Percentiles rank a stretch among this genome's conserved stretches.
These are phyloP conservation scores for Hylaeus volcanicus DNA, from an alignment of 1,140 invertebrate genomes.

Conservation along the genomic window DNA sequence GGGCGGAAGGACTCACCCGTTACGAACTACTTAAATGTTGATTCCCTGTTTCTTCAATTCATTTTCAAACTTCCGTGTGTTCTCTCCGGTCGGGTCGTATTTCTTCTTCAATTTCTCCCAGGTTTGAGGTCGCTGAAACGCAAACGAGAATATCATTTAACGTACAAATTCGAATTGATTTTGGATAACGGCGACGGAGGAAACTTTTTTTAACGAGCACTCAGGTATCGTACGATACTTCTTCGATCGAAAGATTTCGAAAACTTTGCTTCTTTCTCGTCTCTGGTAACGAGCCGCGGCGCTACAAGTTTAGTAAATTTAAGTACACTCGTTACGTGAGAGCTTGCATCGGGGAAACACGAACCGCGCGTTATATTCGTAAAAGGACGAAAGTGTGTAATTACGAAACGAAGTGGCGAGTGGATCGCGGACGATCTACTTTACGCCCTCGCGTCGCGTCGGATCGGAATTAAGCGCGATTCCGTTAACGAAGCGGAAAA, in stretches of 20 bases:
- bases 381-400: background rate
- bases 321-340: background rate
- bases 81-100: constrained; percentile 82
- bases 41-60: constrained; percentile 71
- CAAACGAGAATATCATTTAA: constrained; percentile 36
- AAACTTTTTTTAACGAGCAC: no score
- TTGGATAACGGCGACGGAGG: background rate
- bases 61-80: constrained; percentile 80
- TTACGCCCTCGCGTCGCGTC: background rate
- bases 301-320: no score
- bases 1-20: no score
- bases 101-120: constrained; percentile 82
- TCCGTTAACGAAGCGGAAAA: background rate
- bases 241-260: no score
- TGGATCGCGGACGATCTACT: background rate
- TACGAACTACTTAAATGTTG: constrained; percentile 43
- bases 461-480: background rate
- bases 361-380: background rate
- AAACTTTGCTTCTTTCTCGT: no score
- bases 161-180: background rate
- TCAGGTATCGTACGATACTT: no score
- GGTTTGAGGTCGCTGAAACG: constrained; percentile 81
- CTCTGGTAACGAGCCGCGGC: no score
- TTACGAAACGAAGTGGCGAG: background rate
- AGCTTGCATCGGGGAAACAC: background rate